phyloP scores from a whole-genome alignment of 2,797 vertebrate genomes.

The Telmatherina bonti region DNA sequence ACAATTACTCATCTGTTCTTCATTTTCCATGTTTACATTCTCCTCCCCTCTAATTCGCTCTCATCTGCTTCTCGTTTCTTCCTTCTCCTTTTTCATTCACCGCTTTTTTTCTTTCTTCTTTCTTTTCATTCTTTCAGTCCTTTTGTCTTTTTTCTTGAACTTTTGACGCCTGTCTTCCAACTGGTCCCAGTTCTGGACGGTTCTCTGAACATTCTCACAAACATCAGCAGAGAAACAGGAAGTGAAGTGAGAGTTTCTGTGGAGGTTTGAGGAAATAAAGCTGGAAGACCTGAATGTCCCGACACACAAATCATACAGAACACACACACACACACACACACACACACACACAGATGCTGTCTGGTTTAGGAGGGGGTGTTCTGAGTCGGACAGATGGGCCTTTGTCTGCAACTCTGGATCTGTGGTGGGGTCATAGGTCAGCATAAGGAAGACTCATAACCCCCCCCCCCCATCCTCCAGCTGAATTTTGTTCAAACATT shows the following conservation, averaged over 20 bases:
- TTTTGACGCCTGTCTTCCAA: neutral
- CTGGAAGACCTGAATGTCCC: slow-evolving; percentile 26
- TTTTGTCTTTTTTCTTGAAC: neutral
- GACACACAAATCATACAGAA: slow-evolving; percentile 61
- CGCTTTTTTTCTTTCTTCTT: neutral
- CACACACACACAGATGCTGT: neutral
- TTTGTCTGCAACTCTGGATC: slow-evolving; percentile 37
- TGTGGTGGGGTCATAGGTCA: slow-evolving; percentile 48
- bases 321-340: slow-evolving; percentile 8
- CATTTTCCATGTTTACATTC: neutral
- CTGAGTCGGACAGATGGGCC: slow-evolving; percentile 18
- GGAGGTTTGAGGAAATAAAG: slow-evolving; percentile 53
- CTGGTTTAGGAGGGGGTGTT: slow-evolving; percentile 3
- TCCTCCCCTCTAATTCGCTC: slow-evolving; percentile 1
- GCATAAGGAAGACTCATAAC: slow-evolving; percentile 48
- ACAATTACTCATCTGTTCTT: slow-evolving; percentile 13
- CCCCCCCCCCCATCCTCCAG: neutral
- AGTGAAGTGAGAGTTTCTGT: slow-evolving; percentile 59
- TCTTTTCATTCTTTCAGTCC: neutral
- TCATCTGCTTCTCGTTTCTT: slow-evolving; percentile 1
- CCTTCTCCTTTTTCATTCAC: neutral
- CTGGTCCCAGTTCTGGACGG: too few species aligned
- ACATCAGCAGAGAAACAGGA: slow-evolving; percentile 49
- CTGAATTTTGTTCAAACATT: neutral
- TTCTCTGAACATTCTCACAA: too few species aligned